Base-by-base conservation (phyloP, 2,888 invertebrate genomes). In the Chesias legatella region DNA sequence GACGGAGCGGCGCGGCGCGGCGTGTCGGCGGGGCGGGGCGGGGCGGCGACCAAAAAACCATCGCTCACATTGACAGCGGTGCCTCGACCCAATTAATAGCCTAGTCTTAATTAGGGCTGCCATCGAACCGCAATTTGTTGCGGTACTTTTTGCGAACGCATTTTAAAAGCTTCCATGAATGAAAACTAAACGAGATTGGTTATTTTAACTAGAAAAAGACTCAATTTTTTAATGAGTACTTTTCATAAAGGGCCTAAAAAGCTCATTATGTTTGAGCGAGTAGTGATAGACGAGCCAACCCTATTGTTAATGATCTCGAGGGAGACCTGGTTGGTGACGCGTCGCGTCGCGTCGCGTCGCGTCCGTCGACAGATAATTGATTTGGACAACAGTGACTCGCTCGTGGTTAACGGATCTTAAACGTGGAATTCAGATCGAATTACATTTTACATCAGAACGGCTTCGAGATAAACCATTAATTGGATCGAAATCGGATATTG, bases 31-130 rank as follows among this genome's bases (percentile, higher is more conserved):
- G n/a, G n/a, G 13, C 13, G 5, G 11, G 1, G 6, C 11, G 21
- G 11, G 23, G 10, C 22, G 21, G 21, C 42, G 31, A 39, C 40
- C 41, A 35, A 27, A 41, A 42, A 35, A 28, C 41, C 35, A 41
- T 38, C 41, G 34, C 46, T 41, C 45, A 43, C 41, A 24, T 42
- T 20, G 46, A 38, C 46, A 34, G 41, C 46, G 10, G 34, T 30
- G 41, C 30, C 46, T 44, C 52, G 46, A 38, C 43, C 57, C 56
- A 56, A 60, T 63, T 56, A 58, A 53, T 56, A 54, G 53, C 28
- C 31, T 23, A 28, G 24, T 30, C 36, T 40, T 23, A 31, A 36
- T 31, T 36, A 36, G 47, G 43, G 36, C 42, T 38, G 35, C 34
- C 21, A 17, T 17, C 13, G 13, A 7, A 32, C 34, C 31, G 33